Conservation (phyloP, 2,113 vertebrate species). For the Copsychus sechellarum region DNA sequence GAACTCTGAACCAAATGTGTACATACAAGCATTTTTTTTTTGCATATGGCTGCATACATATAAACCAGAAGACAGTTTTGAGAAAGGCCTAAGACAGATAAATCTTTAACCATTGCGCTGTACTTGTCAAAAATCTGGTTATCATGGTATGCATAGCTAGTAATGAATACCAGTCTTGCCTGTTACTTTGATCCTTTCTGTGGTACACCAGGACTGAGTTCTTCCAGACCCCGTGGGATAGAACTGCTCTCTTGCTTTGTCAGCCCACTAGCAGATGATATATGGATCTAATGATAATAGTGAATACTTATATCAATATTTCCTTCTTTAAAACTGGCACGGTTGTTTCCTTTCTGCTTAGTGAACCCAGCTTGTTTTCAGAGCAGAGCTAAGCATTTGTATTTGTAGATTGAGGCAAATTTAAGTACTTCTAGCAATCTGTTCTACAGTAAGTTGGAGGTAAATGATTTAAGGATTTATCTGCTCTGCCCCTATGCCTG, state of each 20-base stretch:
- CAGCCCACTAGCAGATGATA: not conserved
- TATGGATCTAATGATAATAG: not conserved
- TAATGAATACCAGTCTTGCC: not conserved
- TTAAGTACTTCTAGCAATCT: not conserved
- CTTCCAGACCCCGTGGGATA: rapidly evolving
- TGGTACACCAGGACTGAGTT: not conserved
- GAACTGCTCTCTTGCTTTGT: not conserved
- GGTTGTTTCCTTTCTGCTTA: not conserved
- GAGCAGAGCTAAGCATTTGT: not conserved
- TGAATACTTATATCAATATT: not conserved
- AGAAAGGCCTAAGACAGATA: not conserved
- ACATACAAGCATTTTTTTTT: not conserved
- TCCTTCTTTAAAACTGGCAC: not conserved
- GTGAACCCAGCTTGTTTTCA: not conserved
- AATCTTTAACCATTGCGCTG: not conserved
- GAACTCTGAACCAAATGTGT: not conserved
- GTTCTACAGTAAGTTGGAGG: not conserved
- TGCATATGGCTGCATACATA: not conserved
- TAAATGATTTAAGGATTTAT: not conserved
- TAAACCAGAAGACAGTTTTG: not conserved
- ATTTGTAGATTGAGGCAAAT: not conserved
- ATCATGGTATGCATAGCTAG: not conserved
- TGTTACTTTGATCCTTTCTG: not conserved
- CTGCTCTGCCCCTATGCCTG: not conserved
- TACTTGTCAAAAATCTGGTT: not conserved